These are phyloP conservation scores for Alauda arvensis DNA, from an alignment of 2,797 vertebrate genomes.

Conservation along the genomic window DNA sequence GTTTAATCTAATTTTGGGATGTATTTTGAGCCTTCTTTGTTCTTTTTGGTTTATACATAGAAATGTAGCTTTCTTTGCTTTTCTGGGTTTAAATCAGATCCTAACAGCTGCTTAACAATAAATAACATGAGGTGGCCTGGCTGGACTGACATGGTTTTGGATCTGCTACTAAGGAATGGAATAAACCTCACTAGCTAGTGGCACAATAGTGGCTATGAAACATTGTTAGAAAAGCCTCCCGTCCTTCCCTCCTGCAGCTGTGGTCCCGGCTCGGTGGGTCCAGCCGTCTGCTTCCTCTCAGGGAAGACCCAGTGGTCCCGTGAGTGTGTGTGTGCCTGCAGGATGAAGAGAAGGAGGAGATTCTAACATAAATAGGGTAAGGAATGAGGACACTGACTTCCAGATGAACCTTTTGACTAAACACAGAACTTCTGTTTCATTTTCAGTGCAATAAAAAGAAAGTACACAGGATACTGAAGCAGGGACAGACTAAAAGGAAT, in stretches of 20 bases:
- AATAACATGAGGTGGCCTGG: background rate
- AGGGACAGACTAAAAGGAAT: background rate
- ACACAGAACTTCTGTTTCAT: background rate
- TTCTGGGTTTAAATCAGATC: background rate
- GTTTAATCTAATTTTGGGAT: background rate
- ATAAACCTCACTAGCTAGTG: background rate
- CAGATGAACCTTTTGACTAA: too few relatives aligned
- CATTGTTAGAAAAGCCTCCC: too few relatives aligned
- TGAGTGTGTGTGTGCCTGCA: too few relatives aligned
- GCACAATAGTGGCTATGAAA: background rate
- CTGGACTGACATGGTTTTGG: background rate
- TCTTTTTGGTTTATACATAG: background rate
- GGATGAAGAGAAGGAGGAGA: too few relatives aligned
- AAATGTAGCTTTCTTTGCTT: too few relatives aligned
- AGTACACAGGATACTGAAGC: background rate
- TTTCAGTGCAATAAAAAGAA: background rate
- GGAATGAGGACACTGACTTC: too few relatives aligned
- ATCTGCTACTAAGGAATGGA: background rate
- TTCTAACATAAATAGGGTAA: too few relatives aligned
- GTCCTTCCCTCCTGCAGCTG: too few relatives aligned
- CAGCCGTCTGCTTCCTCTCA: too few relatives aligned
- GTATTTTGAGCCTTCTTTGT: background rate
- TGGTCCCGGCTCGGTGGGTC: too few relatives aligned
- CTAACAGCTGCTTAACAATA: too few relatives aligned
- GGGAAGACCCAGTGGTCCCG: too few relatives aligned